Conservation (phyloP, 2,888 invertebrate species). For the Sympetrum striolatum region DNA sequence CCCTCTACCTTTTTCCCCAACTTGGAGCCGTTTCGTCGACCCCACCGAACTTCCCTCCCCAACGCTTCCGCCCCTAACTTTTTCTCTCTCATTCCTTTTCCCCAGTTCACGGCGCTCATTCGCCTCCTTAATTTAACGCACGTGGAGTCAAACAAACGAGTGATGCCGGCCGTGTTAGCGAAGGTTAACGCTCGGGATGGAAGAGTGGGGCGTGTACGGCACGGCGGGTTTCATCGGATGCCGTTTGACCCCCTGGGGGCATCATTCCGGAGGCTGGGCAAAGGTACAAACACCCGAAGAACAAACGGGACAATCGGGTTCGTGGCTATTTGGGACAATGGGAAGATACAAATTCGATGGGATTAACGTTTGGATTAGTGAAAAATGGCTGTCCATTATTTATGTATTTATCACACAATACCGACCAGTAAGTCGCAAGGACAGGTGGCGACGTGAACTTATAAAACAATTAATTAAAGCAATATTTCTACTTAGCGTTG, state of each 20-base stretch:
- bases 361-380: neutral
- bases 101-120: neutral
- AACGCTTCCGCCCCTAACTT: neutral
- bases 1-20: neutral
- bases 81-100: neutral
- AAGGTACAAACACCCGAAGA: neutral
- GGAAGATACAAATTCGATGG: neutral
- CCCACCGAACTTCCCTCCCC: neutral
- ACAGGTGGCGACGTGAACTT: too few species aligned
- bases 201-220: neutral
- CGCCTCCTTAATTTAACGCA: conserved; percentile 8
- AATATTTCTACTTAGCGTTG: too few species aligned
- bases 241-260: neutral
- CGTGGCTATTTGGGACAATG: neutral
- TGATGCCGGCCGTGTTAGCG: neutral
- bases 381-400: too few species aligned
- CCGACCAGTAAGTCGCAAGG: too few species aligned
- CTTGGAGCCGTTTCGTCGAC: neutral
- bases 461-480: too few species aligned
- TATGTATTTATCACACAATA: too few species aligned
- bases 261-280: neutral
- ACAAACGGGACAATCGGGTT: neutral
- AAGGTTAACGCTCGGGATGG: neutral
- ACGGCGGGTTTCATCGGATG: neutral
- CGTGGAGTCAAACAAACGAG: neutral